Conservation (phyloP, 64 coral and sea anemone species). For the Anthopleura sola region DNA sequence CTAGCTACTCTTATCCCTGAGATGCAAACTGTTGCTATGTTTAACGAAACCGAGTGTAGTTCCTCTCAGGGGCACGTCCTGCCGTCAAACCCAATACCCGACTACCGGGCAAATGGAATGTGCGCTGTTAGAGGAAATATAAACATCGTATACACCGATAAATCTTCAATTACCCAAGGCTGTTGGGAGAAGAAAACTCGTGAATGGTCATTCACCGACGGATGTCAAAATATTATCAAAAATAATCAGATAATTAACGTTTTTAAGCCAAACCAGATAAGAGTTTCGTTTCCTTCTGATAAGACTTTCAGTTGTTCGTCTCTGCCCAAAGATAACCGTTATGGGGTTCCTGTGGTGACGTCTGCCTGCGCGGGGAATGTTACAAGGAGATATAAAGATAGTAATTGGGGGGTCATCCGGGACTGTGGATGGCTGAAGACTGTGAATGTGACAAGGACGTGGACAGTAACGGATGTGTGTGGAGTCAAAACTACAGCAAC, state of each 20-base stretch:
- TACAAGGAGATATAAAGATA: not conserved
- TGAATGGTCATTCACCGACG: constrained; percentile 17
- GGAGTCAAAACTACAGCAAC: not conserved
- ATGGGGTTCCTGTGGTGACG: not conserved
- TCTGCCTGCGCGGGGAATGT: constrained; percentile 11
- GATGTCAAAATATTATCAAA: constrained; percentile 11
- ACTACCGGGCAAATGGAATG: constrained; percentile 14
- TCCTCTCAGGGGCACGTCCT: not conserved
- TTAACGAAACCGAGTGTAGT: not conserved
- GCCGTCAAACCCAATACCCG: not conserved
- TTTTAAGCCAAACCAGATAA: not conserved
- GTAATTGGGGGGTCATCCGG: not conserved
- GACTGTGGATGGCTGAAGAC: not conserved
- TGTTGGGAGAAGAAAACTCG: not conserved
- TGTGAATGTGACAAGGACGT: not conserved
- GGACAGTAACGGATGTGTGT: constrained; percentile 2
- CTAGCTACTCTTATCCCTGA: not conserved
- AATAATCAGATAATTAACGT: not conserved
- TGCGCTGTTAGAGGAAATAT: constrained; percentile 9
- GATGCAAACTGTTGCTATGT: not conserved
- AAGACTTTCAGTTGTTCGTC: not conserved
- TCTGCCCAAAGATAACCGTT: not conserved
- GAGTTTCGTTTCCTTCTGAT: not conserved
- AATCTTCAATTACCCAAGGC: not conserved
- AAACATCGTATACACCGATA: constrained; percentile 8